Base-by-base conservation (phyloP, 2,113 vertebrate genomes). In the Rousettus leschenaultii region DNA sequence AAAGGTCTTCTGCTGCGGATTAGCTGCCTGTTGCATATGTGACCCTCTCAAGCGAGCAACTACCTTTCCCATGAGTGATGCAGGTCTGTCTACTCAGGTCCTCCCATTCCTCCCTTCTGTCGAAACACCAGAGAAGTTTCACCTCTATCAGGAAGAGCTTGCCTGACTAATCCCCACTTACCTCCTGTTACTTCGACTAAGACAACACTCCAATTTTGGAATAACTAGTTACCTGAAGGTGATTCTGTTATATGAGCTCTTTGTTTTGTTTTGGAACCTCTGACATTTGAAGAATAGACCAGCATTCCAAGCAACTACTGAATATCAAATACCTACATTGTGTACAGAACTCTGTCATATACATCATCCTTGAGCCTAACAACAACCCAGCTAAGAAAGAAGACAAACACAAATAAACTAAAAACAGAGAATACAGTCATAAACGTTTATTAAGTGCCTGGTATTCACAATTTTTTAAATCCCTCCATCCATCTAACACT, bases 401-500 rank as follows among this genome's bases (percentile, higher is more conserved):
- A 43, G 2, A 68, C 65, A 70, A 63, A 80, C 7, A 95, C 43
- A 91, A 68, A 94, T 59, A 79, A 70, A 74, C 51, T 77, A 77
- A 93, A 61, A 93, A 63, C 22, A 75, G 70, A 82, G 57, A 93
- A 21, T 45, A 84, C 12, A 70, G 94, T 65, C 91, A 70, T 94
- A 94, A 93, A 87, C 16, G 65, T 92, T 96, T 96, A 91, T 95
- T 93, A 93, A 74, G 55, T 55, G 70, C n/a, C 55, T 55, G 7
- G 55, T 92, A 82, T 71, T 90, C 70, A 95, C 33, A 68, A 10
- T 35, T 51, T 61, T 87, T 59, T 21, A n/a, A 93, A 90, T 71
- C 12, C 40, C 15, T 82, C 35, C 45, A 48, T 48, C n/a, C 68
- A 82, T 9, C 43, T n/a, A 87, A 79, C 40, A 66, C 22, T 78